Evolutionary conservation across 2,797 vertebrate species (phyloP).

Genomic region (Danio aesculapii): DNA sequence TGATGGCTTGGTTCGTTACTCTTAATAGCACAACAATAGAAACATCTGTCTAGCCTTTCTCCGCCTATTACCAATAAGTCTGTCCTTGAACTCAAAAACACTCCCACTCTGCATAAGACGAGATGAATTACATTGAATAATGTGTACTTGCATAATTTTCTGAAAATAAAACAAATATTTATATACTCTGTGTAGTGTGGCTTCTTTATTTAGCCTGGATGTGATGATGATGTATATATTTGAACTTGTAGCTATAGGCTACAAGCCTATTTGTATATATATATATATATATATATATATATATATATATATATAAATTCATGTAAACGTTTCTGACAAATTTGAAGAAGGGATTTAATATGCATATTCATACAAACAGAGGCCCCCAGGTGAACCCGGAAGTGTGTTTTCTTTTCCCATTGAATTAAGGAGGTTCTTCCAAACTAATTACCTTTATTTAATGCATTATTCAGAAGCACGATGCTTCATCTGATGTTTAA

Average conservation of each 20-base stretch:
- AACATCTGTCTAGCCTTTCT: conserved; percentile 89
- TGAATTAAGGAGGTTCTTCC: conserved; percentile 45
- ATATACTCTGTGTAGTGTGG: neutral
- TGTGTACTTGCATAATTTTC: neutral
- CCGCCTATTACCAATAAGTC: conserved; percentile 59
- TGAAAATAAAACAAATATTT: conserved; percentile 6
- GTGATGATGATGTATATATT: neutral
- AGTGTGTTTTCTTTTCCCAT: conserved; percentile 54
- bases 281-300: neutral
- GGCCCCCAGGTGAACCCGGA: conserved; percentile 61
- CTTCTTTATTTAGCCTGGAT: neutral
- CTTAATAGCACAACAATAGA: conserved; percentile 89
- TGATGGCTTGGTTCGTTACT: conserved; percentile 87
- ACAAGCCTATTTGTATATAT: no score
- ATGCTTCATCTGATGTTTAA: neutral
- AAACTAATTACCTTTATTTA: conserved; percentile 12
- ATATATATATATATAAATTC: neutral
- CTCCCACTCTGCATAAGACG: conserved; percentile 25
- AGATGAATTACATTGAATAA: neutral
- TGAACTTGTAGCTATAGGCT: neutral
- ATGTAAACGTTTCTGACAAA: neutral
- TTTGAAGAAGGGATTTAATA: neutral
- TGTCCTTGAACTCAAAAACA: conserved; percentile 1
- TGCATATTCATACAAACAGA: conserved; percentile 31
- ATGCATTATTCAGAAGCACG: neutral